Base-by-base conservation (phyloP, 2,888 invertebrate genomes). In the Dryocosmus kuriphilus region DNA sequence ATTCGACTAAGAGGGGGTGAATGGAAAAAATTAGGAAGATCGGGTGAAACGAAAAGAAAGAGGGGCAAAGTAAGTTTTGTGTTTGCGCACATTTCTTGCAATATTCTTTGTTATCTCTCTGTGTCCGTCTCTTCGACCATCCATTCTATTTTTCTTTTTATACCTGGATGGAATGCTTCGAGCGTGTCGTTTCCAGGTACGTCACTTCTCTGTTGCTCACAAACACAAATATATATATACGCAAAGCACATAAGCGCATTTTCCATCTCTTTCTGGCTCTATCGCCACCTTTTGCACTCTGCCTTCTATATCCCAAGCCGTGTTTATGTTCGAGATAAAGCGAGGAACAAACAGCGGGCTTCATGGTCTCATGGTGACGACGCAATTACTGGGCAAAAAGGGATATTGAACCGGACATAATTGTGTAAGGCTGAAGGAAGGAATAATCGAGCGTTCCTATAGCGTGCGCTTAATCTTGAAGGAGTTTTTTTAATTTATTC, bases 281-380 rank as follows among this genome's bases (percentile, higher is more conserved):
- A 76, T 76, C 79, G 79, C 79, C 67, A 76, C 80, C 80, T 78
- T 80, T 80, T 82, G 78, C 77, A 77, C 80, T 77, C 81, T 79
- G 79, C 83, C 84, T 85, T 84, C 82, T 86, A 86, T 89, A 85
- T 86, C 85, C 85, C 82, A 77, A 77, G 82, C 86, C 81, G 84
- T 90, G 88, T 90, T 90, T 90, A 90, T 89, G 87, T 87, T 90
- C 84, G 86, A 88, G 90, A 90, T 90, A 90, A 90, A 90, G 87
- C 87, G 85, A 84, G 88, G 87, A 90, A 90, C 88, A 90, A 90
- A 90, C 88, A 90, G 85, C 82, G 80, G 81, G 77, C 79, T 80
- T 81, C 81, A 80, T 77, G 81, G 81, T 82, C 78, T 79, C 83
- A 79, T 81, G 79, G 80, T 80, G 75, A 79, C 82, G 78, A 80